phyloP scores from a whole-genome alignment of 1,140 invertebrate species.

The Penaeus vannamei region DNA sequence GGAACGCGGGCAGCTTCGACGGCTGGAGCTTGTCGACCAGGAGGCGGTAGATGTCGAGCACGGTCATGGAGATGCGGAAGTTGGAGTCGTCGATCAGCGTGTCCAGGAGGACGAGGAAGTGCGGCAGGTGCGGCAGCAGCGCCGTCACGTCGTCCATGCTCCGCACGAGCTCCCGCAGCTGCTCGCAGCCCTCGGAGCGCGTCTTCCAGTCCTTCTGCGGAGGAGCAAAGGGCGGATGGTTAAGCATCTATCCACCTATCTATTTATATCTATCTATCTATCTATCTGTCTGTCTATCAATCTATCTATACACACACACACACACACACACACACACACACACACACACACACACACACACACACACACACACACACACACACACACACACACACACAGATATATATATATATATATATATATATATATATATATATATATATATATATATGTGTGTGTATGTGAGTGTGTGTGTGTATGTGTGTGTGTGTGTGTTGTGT shows the following conservation, averaged over 20 bases:
- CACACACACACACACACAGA: no score
- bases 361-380: not conserved
- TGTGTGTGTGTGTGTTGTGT: no score
- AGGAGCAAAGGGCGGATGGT: not conserved
- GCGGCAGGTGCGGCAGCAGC: slow-evolving; percentile 77
- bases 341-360: slow-evolving; percentile 8
- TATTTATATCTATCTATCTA: no score
- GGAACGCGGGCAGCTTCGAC: not conserved
- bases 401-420: no score
- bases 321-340: slow-evolving; percentile 33
- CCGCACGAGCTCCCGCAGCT: slow-evolving; percentile 75
- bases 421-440: no score
- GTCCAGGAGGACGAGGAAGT: slow-evolving; percentile 77
- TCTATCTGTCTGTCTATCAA: not conserved
- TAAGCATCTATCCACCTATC: not conserved
- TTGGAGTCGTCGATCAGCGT: slow-evolving; percentile 77
- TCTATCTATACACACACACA: slow-evolving; percentile 31
- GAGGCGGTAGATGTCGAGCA: slow-evolving; percentile 75
- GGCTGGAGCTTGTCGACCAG: slow-evolving; percentile 67
- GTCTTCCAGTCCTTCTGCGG: slow-evolving; percentile 76
- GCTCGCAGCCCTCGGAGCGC: slow-evolving; percentile 75
- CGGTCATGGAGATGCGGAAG: slow-evolving; percentile 76
- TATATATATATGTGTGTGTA: no score
- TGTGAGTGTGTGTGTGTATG: no score
- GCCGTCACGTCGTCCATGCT: slow-evolving; percentile 73